These are phyloP conservation scores for Chymomyza fuscimana DNA, from an alignment of 2,888 invertebrate genomes.

Conservation along the genomic window DNA sequence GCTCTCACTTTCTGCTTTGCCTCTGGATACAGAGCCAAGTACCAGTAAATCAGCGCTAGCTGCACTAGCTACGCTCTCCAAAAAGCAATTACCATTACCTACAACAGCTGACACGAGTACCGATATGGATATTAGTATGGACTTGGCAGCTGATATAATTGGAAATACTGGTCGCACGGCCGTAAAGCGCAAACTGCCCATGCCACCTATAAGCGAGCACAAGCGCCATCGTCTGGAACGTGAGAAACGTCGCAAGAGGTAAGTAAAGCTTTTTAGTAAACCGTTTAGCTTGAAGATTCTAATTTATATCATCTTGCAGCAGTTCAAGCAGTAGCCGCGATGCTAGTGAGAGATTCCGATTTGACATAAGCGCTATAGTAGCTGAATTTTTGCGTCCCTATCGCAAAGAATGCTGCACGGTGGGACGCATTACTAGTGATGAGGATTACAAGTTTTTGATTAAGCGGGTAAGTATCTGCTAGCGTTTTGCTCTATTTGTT, in stretches of 20 bases:
- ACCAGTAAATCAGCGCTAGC: constrained; percentile 34
- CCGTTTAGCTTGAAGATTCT: not conserved
- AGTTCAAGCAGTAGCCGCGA: constrained; percentile 38
- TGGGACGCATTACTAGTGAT: constrained; percentile 91
- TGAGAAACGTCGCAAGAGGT: constrained; percentile 90
- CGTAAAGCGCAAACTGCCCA: constrained; percentile 2
- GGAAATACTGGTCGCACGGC: not conserved
- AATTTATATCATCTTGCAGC: not conserved
- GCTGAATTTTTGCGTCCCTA: constrained; percentile 82
- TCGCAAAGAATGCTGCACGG: constrained; percentile 89
- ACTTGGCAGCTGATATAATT: not conserved
- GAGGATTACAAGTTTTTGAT: constrained; percentile 84
- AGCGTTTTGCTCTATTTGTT: too few species aligned
- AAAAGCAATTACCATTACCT: constrained; percentile 9
- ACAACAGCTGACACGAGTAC: not conserved
- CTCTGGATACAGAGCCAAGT: constrained; percentile 38
- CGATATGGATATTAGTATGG: not conserved
- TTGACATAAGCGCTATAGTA: constrained; percentile 59
- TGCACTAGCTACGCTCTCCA: constrained; percentile 14
- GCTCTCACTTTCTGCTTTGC: not conserved
- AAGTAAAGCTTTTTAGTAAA: constrained; percentile 50
- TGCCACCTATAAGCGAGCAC: not conserved
- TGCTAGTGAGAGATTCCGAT: constrained; percentile 55
- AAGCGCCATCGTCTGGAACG: constrained; percentile 17
- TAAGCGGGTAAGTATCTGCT: constrained; percentile 44